Evolutionary conservation across 37 sponge, comb jelly and placozoan species (phyloP).

Genomic region (Corticium candelabrum): DNA sequence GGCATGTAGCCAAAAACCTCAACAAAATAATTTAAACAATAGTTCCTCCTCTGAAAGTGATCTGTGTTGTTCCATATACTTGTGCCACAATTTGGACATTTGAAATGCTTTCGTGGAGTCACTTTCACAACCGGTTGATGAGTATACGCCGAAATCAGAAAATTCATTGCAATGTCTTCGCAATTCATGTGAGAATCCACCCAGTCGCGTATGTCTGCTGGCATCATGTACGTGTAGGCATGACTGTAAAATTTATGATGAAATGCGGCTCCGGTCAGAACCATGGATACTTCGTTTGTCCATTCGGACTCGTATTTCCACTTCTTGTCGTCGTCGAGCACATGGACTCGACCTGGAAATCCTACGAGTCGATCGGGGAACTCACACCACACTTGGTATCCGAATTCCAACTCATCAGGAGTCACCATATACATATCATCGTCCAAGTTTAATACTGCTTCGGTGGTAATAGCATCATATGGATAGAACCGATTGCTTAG

Average conservation of each 20-base stretch:
- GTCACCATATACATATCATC: conserved; percentile 72
- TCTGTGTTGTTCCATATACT: conserved; percentile 36
- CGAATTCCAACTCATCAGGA: conserved; percentile 75
- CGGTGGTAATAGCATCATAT: conserved; percentile 38
- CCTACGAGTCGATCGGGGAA: conserved; percentile 61
- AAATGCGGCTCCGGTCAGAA: conserved; percentile 70
- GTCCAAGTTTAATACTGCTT: conserved; percentile 47
- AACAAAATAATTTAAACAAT: conserved; percentile 47
- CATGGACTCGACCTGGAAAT: conserved; percentile 57
- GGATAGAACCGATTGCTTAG: conserved; percentile 67
- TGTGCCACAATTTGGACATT: conserved; percentile 30
- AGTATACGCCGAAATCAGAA: conserved; percentile 45
- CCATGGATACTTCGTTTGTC: conserved; percentile 60
- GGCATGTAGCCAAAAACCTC: conserved; percentile 41
- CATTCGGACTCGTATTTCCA: conserved; percentile 56
- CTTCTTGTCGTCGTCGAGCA: background rate
- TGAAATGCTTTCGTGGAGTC: conserved; percentile 50
- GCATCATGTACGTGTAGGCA: conserved; percentile 44
- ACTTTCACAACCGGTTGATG: conserved; percentile 60
- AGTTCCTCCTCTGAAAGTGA: conserved; percentile 36
- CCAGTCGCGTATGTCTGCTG: conserved; percentile 37
- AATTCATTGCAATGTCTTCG: conserved; percentile 75
- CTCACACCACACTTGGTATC: conserved; percentile 59
- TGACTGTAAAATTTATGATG: conserved; percentile 66
- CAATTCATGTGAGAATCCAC: conserved; percentile 62